These are phyloP conservation scores for Anaspis maculata DNA, from an alignment of 2,888 invertebrate species.

Conservation along the genomic window DNA sequence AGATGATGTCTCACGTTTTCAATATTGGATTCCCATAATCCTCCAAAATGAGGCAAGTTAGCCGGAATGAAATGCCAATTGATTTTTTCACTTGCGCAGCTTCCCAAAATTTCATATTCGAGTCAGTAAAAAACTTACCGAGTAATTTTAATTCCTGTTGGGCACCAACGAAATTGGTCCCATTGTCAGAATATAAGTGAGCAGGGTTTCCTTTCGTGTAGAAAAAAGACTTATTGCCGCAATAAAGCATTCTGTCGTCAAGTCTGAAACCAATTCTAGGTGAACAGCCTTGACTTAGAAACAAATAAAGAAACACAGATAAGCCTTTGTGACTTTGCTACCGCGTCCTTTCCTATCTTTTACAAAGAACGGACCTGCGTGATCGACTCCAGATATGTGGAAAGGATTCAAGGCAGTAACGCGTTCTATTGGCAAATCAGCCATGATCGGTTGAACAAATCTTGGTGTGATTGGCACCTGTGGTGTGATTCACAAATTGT, in stretches of 20 bases:
- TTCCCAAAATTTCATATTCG: background rate
- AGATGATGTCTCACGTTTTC: slow-evolving; percentile 4
- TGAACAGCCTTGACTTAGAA: slow-evolving; percentile 1
- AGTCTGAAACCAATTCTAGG: background rate
- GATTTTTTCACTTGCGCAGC: background rate
- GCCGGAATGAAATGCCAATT: slow-evolving; percentile 3
- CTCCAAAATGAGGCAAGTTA: slow-evolving; percentile 4
- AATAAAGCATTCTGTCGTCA: slow-evolving; percentile 1
- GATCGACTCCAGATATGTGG: background rate
- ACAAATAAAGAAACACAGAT: slow-evolving; percentile 1
- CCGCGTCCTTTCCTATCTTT: background rate
- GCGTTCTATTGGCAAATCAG: background rate
- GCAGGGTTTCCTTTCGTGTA: background rate
- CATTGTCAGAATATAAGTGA: slow-evolving; percentile 1
- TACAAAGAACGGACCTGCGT: slow-evolving; percentile 1
- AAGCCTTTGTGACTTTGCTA: background rate
- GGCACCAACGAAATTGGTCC: slow-evolving; percentile 4
- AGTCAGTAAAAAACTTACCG: background rate
- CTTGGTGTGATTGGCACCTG: too few species aligned
- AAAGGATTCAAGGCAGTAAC: background rate
- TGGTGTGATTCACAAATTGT: too few species aligned
- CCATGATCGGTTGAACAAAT: background rate
- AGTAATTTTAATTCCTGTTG: background rate
- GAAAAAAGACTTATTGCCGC: background rate
- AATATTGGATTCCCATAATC: slow-evolving; percentile 5